A percentile compares a stretch with the other conserved stretches of the same genome.
phyloP scores from a whole-genome alignment of 2,797 vertebrate species.

The Molossus alvarezi region DNA sequence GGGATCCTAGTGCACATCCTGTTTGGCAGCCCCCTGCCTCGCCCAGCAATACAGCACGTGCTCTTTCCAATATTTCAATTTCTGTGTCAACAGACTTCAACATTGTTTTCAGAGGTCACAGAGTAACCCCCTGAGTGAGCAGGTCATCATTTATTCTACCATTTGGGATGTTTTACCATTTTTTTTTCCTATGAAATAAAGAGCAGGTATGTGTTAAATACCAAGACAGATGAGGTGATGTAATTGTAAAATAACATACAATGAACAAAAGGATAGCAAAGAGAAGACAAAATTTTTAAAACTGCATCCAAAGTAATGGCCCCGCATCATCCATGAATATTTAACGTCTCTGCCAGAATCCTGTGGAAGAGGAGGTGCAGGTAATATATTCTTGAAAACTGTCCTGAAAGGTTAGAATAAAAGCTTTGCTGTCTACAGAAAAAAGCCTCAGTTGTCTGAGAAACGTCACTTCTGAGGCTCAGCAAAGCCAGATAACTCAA shows the following conservation, averaged over 20 bases:
- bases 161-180: conserved; percentile 3
- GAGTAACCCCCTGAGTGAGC: not conserved
- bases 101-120: conserved; percentile 6
- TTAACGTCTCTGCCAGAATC: not conserved
- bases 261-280: conserved; percentile 18
- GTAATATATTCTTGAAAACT: not conserved
- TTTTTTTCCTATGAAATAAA: not conserved
- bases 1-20: too few species aligned
- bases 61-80: not conserved
- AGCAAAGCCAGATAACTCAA: conserved; percentile 21
- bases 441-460: not conserved
- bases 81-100: not conserved
- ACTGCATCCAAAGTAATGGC: not conserved
- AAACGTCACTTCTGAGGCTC: conserved; percentile 42
- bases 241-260: conserved; percentile 50
- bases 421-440: conserved; percentile 16
- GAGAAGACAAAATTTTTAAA: conserved; percentile 44
- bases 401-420: conserved; percentile 15
- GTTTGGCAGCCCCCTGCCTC: not conserved
- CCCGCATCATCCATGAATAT: not conserved
- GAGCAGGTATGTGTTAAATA: conserved; percentile 32
- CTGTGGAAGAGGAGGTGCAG: not conserved
- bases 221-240: not conserved
- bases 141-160: not conserved
- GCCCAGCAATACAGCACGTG: not conserved